A percentile compares a stretch with the other conserved stretches of the same genome.
Conservation (phyloP, 2,797 vertebrate species). For the Harpagifer antarcticus region DNA sequence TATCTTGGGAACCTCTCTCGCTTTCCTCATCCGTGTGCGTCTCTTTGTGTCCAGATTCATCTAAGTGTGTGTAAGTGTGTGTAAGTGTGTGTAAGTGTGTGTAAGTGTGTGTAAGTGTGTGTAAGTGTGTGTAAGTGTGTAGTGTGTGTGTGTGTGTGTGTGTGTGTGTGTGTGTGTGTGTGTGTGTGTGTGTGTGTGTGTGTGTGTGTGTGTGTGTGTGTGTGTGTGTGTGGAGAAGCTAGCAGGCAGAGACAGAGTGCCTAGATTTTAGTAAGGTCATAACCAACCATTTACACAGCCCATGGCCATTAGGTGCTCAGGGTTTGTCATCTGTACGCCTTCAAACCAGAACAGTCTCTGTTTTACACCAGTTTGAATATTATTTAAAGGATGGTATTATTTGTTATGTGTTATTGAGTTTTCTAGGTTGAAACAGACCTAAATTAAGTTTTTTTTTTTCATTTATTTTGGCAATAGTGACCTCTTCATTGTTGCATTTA, state of each 20-base stretch:
- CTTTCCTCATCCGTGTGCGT: conserved; percentile 28
- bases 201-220: not conserved
- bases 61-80: conserved; percentile 8
- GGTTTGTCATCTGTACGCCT: conserved; percentile 19
- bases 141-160: conserved; percentile 8
- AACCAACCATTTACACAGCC: conserved; percentile 59
- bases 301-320: conserved; percentile 43
- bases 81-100: conserved; percentile 14
- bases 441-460: too few species aligned
- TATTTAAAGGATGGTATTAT: too few species aligned
- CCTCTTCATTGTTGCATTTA: not conserved
- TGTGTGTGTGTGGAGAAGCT: conserved; percentile 5
- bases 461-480: not conserved
- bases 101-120: conserved; percentile 16
- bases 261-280: conserved; percentile 60
- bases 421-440: too few species aligned
- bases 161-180: conserved; percentile 17
- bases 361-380: not conserved
- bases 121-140: not conserved
- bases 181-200: conserved; percentile 14
- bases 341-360: conserved; percentile 29
- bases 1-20: conserved; percentile 55
- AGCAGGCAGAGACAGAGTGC: conserved; percentile 53
- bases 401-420: too few species aligned
- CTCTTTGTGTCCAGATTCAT: not conserved